These are phyloP conservation scores for Drosophila mojavensis DNA, from an alignment of 1,140 invertebrate genomes.

Conservation along the genomic window DNA sequence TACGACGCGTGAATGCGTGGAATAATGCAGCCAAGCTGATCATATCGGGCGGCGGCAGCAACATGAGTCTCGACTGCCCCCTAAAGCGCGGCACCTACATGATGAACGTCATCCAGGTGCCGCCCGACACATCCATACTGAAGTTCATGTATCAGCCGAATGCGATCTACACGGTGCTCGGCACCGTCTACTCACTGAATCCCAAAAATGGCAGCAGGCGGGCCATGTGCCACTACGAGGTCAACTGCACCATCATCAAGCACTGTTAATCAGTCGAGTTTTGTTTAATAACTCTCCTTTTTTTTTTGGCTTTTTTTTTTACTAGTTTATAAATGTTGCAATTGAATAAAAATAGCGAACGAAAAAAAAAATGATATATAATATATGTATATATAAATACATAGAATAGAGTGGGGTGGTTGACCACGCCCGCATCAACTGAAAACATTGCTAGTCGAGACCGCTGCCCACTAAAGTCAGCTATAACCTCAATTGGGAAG, in stretches of 20 bases:
- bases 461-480: no score
- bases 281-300: not conserved
- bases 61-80: conserved; percentile 72
- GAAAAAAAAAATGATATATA: not conserved
- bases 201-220: conserved; percentile 50
- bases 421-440: conserved; percentile 45
- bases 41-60: conserved; percentile 59
- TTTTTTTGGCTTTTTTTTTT: conserved; percentile 32
- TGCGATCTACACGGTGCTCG: conserved; percentile 60
- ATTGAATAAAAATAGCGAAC: conserved; percentile 19
- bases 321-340: conserved; percentile 28
- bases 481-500: not conserved
- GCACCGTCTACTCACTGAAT: conserved; percentile 55
- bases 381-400: conserved; percentile 2
- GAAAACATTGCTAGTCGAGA: conserved; percentile 58
- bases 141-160: conserved; percentile 79
- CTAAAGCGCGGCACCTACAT: conserved; percentile 63
- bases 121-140: conserved; percentile 65
- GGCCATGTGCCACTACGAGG: conserved; percentile 63
- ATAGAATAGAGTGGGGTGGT: conserved; percentile 16
- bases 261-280: conserved; percentile 43
- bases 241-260: conserved; percentile 71
- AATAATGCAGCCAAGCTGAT: conserved; percentile 63
- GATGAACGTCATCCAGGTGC: conserved; percentile 69
- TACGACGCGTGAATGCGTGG: conserved; percentile 66